Evolutionary conservation across 2,888 invertebrate genomes (phyloP), one percentile per base, ranked within the genome.

Genomic region (Neoaliturus tenellus): DNA sequence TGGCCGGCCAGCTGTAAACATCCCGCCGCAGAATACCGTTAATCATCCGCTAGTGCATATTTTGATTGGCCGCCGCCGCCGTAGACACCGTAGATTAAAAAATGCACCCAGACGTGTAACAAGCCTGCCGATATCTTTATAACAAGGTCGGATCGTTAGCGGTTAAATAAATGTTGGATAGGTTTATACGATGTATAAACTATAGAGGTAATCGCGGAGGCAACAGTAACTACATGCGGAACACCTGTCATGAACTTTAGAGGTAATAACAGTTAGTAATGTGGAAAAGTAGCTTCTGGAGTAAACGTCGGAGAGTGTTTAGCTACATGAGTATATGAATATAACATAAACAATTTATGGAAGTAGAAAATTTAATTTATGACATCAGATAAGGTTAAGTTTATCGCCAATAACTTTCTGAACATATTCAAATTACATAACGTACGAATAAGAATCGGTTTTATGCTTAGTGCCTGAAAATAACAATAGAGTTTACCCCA

Each of bases 1-100:
- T 51, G 10, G 23, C 5, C 51, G 23, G 44, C 55, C 55, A 55
- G 62, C 31, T 14, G 58, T 58, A 58, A 28, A 62, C 31, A 62
- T 62, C 28, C 28, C 10, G 25, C 23, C n/a, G 48, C 62, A 3
- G 14, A 14, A 10, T 14, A 28, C 25, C 62, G 62, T 62, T 62
- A 25, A 62, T 62, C 62, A 62, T 62, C 62, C 6, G 62, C 51
- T 51, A 23, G 51, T 23, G 44, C 44, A 55, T 55, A 25, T 55
- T 55, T 55, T 25, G 55, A 55, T 55, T 55, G 55, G 44, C 10
- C 44, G 44, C 44, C 44, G 44, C 44, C 51, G 20, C 51, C 55
- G 55, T 51, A 12, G n/a, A 51, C 55, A 25, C 48, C 35, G 35
- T 35, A n/a, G n/a, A n/a, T n/a, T 35, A 6, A 35, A 44, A 14